A percentile compares a stretch with the other conserved stretches of the same genome.
These are phyloP conservation scores for Conchocele bisecta DNA, from an alignment of 2,888 invertebrate genomes.

Conservation along the genomic window DNA sequence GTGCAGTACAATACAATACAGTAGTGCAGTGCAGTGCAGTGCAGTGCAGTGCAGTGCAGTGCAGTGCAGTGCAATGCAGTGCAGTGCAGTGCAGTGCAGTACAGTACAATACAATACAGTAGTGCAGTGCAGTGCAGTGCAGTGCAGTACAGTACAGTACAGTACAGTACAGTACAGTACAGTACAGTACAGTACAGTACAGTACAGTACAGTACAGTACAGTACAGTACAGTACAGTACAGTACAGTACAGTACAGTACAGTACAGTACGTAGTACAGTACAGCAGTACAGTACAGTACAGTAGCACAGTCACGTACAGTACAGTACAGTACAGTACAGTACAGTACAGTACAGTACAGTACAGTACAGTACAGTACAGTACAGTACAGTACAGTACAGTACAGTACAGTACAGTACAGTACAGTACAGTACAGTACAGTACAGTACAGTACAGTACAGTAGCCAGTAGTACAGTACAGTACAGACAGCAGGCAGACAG, in stretches of 20 bases:
- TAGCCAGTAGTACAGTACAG: background rate
- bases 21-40: background rate
- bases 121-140: background rate
- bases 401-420: slow-evolving; percentile 7
- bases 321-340: background rate
- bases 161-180: background rate
- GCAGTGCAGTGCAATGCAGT: background rate
- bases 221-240: background rate
- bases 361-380: slow-evolving; percentile 7
- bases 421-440: slow-evolving; percentile 5
- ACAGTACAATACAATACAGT: background rate
- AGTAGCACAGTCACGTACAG: too few species aligned
- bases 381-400: slow-evolving; percentile 7
- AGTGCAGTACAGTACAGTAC: background rate
- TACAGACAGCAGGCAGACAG: too few species aligned
- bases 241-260: background rate
- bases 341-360: slow-evolving; percentile 6
- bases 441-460: slow-evolving; percentile 7
- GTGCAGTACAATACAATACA: background rate
- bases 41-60: background rate
- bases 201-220: background rate
- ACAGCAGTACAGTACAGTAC: background rate
- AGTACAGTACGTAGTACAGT: background rate
- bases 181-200: background rate
- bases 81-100: background rate